phyloP scores from a whole-genome alignment of 2,888 invertebrate species.

The Drosophila imparisetae region DNA sequence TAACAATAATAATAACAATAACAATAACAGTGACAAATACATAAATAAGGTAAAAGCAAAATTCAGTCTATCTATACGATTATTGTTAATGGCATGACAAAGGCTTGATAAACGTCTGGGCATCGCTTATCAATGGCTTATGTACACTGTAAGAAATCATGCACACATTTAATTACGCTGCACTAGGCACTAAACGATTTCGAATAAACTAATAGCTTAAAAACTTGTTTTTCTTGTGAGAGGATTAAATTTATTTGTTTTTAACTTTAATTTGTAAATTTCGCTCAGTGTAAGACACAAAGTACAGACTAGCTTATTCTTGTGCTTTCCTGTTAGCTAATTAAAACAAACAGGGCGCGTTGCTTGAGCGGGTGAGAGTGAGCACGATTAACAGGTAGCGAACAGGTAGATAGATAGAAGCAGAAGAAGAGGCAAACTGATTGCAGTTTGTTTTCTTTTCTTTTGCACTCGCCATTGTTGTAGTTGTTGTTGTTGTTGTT shows the following conservation, averaged over 20 bases:
- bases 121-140: slow-evolving; percentile 14
- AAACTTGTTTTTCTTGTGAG: background rate
- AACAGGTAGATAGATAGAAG: slow-evolving; percentile 1
- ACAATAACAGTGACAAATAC: slow-evolving; percentile 2
- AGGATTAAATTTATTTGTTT: background rate
- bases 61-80: slow-evolving; percentile 39
- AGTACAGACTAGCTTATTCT: background rate
- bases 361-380: background rate
- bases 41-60: slow-evolving; percentile 10
- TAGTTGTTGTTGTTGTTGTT: slow-evolving; percentile 12
- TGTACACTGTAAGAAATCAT: slow-evolving; percentile 18
- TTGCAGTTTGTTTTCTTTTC: slow-evolving; percentile 17
- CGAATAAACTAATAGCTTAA: background rate
- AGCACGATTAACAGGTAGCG: slow-evolving; percentile 7
- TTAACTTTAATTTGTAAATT: background rate
- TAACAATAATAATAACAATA: background rate
- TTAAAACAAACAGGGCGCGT: slow-evolving; percentile 34
- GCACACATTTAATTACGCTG: background rate
- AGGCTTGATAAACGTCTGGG: slow-evolving; percentile 7
- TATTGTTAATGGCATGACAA: slow-evolving; percentile 42
- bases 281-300: slow-evolving; percentile 6
- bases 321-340: slow-evolving; percentile 26
- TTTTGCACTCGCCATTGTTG: slow-evolving; percentile 13
- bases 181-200: background rate
- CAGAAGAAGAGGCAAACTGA: slow-evolving; percentile 32